These are phyloP conservation scores for Diploptera punctata DNA, from an alignment of 2,888 invertebrate species.

Conservation along the genomic window DNA sequence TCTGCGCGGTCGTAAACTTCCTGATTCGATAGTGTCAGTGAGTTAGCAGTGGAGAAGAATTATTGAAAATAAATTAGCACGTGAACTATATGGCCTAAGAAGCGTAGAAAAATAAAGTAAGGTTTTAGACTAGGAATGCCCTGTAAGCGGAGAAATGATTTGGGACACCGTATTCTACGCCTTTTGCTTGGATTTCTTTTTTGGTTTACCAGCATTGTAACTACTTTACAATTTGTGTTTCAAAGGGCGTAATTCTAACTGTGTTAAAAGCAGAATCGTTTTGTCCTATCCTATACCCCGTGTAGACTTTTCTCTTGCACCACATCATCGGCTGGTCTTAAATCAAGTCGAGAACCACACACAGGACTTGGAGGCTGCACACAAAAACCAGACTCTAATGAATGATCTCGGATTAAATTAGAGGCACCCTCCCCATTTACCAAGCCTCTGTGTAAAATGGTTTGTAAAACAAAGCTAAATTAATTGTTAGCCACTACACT, in stretches of 20 bases:
- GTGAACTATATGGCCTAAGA: too few species aligned
- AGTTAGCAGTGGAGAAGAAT: too few species aligned
- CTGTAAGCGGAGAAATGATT: background rate
- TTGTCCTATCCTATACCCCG: constrained; percentile 15
- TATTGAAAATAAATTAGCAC: too few species aligned
- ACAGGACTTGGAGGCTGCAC: constrained; percentile 3
- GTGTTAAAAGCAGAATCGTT: constrained; percentile 13
- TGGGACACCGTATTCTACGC: background rate
- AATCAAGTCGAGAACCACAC: background rate
- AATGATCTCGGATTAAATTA: constrained; percentile 28
- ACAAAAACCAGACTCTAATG: constrained; percentile 29
- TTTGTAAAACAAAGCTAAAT: background rate
- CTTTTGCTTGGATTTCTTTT: constrained; percentile 15
- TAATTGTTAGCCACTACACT: constrained; percentile 14
- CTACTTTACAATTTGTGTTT: constrained; percentile 5
- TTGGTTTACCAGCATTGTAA: constrained; percentile 21
- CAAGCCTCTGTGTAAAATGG: background rate
- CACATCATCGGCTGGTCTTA: constrained; percentile 4
- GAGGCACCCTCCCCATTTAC: background rate
- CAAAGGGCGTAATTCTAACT: constrained; percentile 29
- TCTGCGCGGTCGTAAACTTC: too few species aligned
- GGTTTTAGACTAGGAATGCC: too few species aligned
- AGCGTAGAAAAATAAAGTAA: too few species aligned
- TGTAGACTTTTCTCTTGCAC: background rate
- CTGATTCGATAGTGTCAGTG: too few species aligned